Evolutionary conservation across 2,888 invertebrate species (phyloP).

Genomic region (Melieria crassipennis): DNA sequence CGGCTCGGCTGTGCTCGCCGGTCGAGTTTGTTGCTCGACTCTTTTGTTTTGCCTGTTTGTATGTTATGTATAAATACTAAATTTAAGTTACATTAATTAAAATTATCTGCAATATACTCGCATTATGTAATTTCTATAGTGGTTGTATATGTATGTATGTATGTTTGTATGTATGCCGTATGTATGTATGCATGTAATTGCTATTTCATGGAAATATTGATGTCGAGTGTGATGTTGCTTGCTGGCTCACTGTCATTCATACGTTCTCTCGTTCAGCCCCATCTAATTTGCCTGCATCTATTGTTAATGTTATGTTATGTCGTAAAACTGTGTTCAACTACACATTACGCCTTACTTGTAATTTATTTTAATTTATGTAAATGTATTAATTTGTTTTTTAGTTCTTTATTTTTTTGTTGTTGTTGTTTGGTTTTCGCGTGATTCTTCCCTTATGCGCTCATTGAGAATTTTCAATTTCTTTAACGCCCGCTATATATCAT

Average conservation of each 20-base stretch:
- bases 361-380: constrained; percentile 9
- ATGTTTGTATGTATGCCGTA: constrained; percentile 13
- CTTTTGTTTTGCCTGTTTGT: not conserved
- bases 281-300: constrained; percentile 14
- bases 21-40: not conserved
- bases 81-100: not conserved
- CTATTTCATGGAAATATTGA: constrained; percentile 54
- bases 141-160: constrained; percentile 25
- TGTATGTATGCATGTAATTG: constrained; percentile 27
- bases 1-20: not conserved
- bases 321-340: constrained; percentile 13
- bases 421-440: constrained; percentile 39
- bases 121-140: not conserved
- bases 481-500: constrained; percentile 47
- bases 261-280: constrained; percentile 17
- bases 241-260: constrained; percentile 13
- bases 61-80: not conserved
- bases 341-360: not conserved
- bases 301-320: constrained; percentile 19
- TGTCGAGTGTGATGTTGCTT: constrained; percentile 43
- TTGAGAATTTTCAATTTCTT: constrained; percentile 61
- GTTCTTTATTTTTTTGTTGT: constrained; percentile 25
- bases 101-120: constrained; percentile 18
- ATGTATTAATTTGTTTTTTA: constrained; percentile 10
- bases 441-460: constrained; percentile 46